Base-by-base conservation (phyloP, 2,797 vertebrate species). In the Hozukius guyotensis region DNA sequence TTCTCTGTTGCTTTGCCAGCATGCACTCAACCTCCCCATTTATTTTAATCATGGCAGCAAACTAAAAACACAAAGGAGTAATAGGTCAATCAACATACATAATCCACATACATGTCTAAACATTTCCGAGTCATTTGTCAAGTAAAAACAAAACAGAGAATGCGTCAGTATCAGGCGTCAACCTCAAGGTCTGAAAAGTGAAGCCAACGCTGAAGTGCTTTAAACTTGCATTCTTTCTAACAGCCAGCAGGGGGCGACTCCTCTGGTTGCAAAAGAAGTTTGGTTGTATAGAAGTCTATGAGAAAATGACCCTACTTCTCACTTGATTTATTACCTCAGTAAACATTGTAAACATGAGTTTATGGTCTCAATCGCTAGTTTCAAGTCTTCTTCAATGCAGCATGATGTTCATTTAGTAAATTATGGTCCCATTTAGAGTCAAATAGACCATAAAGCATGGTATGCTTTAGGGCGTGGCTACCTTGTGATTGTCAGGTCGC, bases 21-120 rank as follows among this genome's bases (percentile, higher is more conserved):
- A 5, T 13, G 66, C 73, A 32, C 71, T 86, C 80, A 78, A 77
- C 81, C 59, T 63, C 69, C 59, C 22, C 55, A 71, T 91, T 86
- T 80, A 59, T 89, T 83, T 82, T 79, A 83, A 89, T 90, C 72
- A 79, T 74, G 24, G 29, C 64, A 53, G 72, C 62, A 77, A 89
- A 77, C 70, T 27, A 38, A 78, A 86, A 82, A 32, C 66, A 49
- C 24, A 13, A 69, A 53, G 18, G 22, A 76, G 36, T 49, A 75
- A 74, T 12, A 68, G 46, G 36, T 65, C 64, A 42, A 70, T 69
- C 69, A 34, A 36, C 64, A 22, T 46, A 57, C 63, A 34, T 49
- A 62, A 68, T 84, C 73, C 67, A 67, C 77, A 64, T 57, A 55
- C 75, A 60, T 75, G 71, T 87, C 77, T 59, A 60, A 90, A 84